Percentiles rank a stretch among this genome's conserved stretches.
phyloP scores from a whole-genome alignment of 2,888 invertebrate species.

The Cephus pygmeus region DNA sequence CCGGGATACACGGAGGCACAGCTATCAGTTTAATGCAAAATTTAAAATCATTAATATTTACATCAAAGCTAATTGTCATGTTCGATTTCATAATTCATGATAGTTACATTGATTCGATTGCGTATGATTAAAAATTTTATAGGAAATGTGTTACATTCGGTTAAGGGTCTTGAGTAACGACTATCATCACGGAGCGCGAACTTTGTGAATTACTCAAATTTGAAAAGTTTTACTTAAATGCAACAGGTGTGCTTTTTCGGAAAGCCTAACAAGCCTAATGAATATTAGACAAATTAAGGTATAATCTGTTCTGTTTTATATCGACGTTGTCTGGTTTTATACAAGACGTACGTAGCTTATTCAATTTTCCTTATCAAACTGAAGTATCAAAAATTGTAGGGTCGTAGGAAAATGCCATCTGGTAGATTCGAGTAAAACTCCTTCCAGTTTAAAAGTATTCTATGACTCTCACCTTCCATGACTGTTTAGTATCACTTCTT shows the following conservation, averaged over 20 bases:
- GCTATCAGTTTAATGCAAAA: conserved; percentile 23
- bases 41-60: conserved; percentile 13
- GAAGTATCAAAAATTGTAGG: not conserved
- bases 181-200: not conserved
- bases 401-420: not conserved
- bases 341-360: not conserved
- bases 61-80: not conserved
- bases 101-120: not conserved
- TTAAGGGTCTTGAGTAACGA: not conserved
- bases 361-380: not conserved
- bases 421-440: not conserved
- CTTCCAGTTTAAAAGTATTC: not conserved
- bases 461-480: not conserved
- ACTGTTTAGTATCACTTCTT: not conserved
- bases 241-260: not conserved
- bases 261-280: not conserved
- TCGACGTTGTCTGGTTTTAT: not conserved
- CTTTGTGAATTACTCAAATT: not conserved
- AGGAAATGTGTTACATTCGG: not conserved
- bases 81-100: not conserved
- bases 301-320: not conserved
- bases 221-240: not conserved
- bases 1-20: not conserved
- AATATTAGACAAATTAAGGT: not conserved
- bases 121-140: not conserved